Percentiles rank a stretch among this genome's conserved stretches.
Evolutionary conservation across 2,797 vertebrate genomes (phyloP).

Genomic region (Falco columbarius): DNA sequence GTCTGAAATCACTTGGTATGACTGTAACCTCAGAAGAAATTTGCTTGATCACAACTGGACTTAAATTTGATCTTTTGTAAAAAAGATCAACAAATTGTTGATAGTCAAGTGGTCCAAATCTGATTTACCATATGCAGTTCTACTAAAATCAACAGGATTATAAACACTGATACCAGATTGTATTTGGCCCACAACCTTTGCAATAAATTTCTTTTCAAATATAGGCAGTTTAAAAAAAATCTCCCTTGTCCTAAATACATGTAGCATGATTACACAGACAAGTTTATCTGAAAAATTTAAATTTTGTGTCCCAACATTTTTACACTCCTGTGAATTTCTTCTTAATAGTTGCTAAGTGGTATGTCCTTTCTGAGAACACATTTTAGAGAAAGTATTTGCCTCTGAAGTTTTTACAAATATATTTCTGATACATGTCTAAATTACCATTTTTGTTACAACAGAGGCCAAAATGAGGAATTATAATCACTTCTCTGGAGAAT

Average conservation of each 20-base stretch:
- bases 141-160: background rate
- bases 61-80: background rate
- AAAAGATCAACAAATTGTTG: background rate
- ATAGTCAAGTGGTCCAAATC: background rate
- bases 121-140: background rate
- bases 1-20: background rate
- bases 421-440: background rate
- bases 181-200: background rate
- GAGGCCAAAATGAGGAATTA: background rate
- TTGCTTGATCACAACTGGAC: background rate
- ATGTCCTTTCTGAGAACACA: background rate
- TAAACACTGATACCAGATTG: background rate
- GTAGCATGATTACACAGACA: background rate
- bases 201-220: background rate
- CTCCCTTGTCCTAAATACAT: background rate
- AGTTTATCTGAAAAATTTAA: background rate
- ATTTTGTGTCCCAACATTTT: background rate
- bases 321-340: background rate
- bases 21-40: background rate
- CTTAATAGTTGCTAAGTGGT: background rate
- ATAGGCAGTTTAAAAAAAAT: background rate
- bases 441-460: background rate
- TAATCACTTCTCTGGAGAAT: background rate
- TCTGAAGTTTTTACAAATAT: background rate
- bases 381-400: background rate